These are phyloP conservation scores for Megaceryle maxima DNA, from an alignment of 2,113 vertebrate species.

Conservation along the genomic window DNA sequence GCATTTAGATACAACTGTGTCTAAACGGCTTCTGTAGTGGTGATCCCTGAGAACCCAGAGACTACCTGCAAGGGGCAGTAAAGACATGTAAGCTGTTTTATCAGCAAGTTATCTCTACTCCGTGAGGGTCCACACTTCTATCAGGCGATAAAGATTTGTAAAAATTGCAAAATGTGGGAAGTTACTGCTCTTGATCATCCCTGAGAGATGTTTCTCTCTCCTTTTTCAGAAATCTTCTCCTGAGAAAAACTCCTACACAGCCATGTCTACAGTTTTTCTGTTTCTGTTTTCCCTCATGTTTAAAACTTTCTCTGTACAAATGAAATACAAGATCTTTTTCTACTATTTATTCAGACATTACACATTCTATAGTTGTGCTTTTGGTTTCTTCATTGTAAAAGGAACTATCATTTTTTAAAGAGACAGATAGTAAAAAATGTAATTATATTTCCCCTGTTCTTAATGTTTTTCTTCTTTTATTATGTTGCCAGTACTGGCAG, in stretches of 20 bases:
- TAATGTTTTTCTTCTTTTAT: neutral
- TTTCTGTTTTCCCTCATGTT: neutral
- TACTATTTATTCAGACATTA: neutral
- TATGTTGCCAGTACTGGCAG: neutral
- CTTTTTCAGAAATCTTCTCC: neutral
- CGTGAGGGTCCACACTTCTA: neutral
- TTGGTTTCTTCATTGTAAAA: neutral
- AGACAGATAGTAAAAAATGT: neutral
- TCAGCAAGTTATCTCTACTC: neutral
- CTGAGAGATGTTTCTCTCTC: neutral
- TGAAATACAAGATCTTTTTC: neutral
- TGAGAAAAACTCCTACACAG: neutral
- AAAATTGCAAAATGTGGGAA: neutral
- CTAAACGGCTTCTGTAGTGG: neutral
- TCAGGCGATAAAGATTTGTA: neutral
- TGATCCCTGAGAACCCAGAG: neutral
- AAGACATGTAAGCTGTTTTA: neutral
- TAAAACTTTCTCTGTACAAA: neutral
- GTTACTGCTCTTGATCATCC: neutral
- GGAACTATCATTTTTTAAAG: neutral
- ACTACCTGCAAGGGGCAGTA: neutral
- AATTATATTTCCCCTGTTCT: neutral
- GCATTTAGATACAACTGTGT: neutral
- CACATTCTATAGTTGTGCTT: neutral
- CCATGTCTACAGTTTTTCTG: neutral